Evolutionary conservation across 2,888 invertebrate species (phyloP).

Genomic region (Lydus trimaculatus): DNA sequence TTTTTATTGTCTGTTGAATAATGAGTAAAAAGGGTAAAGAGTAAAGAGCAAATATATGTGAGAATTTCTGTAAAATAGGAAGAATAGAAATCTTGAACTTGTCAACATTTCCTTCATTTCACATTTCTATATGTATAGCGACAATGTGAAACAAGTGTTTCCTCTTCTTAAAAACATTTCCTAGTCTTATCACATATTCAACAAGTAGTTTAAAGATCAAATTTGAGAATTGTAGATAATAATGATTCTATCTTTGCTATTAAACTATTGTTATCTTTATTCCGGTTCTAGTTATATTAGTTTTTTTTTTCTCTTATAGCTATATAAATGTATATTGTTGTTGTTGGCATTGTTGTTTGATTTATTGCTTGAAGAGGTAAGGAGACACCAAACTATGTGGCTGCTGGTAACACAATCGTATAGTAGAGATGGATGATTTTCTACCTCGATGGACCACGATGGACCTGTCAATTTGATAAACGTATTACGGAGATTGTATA

Average conservation of each 20-base stretch:
- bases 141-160: not conserved
- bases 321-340: not conserved
- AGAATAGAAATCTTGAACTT: not conserved
- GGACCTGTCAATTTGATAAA: constrained; percentile 29
- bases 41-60: too few relatives aligned
- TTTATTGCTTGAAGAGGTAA: constrained; percentile 36
- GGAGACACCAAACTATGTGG: constrained; percentile 33
- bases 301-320: not conserved
- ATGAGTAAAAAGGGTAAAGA: not conserved
- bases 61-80: not conserved
- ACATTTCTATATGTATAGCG: not conserved
- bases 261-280: not conserved
- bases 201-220: not conserved
- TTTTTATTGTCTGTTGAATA: not conserved
- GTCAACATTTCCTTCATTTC: not conserved
- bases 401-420: constrained; percentile 36
- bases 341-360: constrained; percentile 33
- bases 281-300: not conserved
- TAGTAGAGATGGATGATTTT: constrained; percentile 36
- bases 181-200: not conserved
- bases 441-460: constrained; percentile 32
- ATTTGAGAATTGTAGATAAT: not conserved
- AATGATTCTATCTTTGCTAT: not conserved
- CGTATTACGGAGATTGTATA: constrained; percentile 12
- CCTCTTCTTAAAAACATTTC: not conserved